Evolutionary conservation across 2,113 vertebrate species (phyloP), one percentile per base, ranked within the genome.

Genomic region (Archilochus colubris): DNA sequence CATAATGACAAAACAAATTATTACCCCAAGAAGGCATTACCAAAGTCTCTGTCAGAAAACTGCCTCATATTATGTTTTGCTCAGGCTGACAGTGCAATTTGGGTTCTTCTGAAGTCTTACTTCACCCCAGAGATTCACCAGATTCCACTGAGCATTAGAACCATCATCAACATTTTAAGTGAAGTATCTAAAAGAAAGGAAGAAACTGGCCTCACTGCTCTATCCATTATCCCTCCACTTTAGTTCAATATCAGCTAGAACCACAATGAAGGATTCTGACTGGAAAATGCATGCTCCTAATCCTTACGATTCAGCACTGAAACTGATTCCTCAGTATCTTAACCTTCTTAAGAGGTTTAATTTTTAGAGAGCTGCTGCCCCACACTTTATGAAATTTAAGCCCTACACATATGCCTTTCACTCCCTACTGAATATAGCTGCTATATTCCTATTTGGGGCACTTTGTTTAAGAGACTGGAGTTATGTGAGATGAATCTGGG

Each of bases 281-380:
- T 84, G 86, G 33, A 79, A 94, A 94, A 66, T 70, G 9, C 19
- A 53, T 13, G 48, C 31, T 51, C 15, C 88, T 69, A 59, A 75
- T 86, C 88, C 88, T 93, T 61, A 82, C 53, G 38, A 55, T 28
- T 57, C 33, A 78, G 57, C 31, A 28, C 43, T 59, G 84, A 91
- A 96, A 84, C 14, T 25, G 64, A 78, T 55, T 77, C 57, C 54
- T 95, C 53, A n/a, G 48, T 58, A 82, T 62, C 55, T 69, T 73
- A 91, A 89, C 43, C 81, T 89, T 89, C 83, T 89, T 93, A 92
- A 86, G 68, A 80, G 73, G 86, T 88, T 92, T 90, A 74, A 44
- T 58, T 94, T 96, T 82, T 53, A 79, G 53, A 82, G 0, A 2
- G 66, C 24, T 91, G 69, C 64, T 91, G 50, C 57, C 86, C 54